A percentile compares a stretch with the other conserved stretches of the same genome.
phyloP scores from a whole-genome alignment of 2,888 invertebrate genomes.

The Anoplius nigerrimus region DNA sequence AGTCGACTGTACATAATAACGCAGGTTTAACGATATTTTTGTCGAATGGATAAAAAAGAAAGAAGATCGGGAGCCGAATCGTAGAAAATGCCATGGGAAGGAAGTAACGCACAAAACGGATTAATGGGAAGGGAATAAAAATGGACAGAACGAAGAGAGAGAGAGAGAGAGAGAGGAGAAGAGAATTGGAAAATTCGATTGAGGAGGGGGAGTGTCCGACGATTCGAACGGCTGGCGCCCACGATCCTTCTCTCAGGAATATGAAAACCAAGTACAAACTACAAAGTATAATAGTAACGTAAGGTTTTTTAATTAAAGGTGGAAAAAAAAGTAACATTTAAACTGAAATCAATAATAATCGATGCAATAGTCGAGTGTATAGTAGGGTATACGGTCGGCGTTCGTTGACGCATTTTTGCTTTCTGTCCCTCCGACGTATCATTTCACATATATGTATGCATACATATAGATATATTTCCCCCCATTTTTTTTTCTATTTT shows the following conservation, averaged over 20 bases:
- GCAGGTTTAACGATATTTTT: conserved; percentile 6
- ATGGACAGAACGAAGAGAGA: background rate
- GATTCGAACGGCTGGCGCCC: conserved; percentile 18
- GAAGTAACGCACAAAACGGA: background rate
- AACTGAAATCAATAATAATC: conserved; percentile 63
- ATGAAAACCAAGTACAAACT: conserved; percentile 74
- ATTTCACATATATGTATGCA: too few relatives aligned
- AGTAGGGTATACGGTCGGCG: conserved; percentile 52
- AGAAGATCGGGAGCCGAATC: background rate
- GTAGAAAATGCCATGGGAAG: background rate
- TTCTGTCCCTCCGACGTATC: conserved; percentile 8
- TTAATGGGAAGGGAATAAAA: conserved; percentile 13
- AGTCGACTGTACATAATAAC: conserved; percentile 2
- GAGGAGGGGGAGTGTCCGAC: too few relatives aligned
- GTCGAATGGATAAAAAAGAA: background rate
- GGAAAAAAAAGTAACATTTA: too few relatives aligned
- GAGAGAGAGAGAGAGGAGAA: background rate
- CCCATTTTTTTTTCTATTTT: conserved; percentile 9
- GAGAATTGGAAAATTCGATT: conserved; percentile 26
- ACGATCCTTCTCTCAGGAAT: conserved; percentile 71
- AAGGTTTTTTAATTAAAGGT: conserved; percentile 59
- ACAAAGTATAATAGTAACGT: conserved; percentile 73
- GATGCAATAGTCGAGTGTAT: conserved; percentile 69
- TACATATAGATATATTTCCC: too few relatives aligned
- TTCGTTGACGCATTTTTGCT: conserved; percentile 29